phyloP scores from a whole-genome alignment of 2,888 invertebrate species.

The Cinara cedri region DNA sequence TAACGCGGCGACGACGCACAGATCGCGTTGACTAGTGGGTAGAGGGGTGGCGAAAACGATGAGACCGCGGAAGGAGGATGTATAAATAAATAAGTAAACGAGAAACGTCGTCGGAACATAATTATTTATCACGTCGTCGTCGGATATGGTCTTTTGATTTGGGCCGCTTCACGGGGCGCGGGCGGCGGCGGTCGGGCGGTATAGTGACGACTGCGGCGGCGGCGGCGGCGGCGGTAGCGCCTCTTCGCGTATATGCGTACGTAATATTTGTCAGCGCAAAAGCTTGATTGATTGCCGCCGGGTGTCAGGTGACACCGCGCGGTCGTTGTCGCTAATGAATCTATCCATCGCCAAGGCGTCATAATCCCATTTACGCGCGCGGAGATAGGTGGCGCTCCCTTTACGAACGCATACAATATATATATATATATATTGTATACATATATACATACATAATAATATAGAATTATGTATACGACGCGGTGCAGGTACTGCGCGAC shows the following conservation, averaged over 20 bases:
- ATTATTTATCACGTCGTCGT: conserved; percentile 36
- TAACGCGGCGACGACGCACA: neutral
- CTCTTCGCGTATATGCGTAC: neutral
- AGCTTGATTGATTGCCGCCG: conserved; percentile 55
- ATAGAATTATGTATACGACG: neutral
- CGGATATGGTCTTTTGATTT: conserved; percentile 44
- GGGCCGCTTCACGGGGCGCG: conserved; percentile 24
- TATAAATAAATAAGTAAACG: conserved; percentile 12
- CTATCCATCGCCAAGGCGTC: conserved; percentile 53
- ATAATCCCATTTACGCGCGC: conserved; percentile 46
- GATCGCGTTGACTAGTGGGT: neutral
- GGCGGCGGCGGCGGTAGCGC: neutral
- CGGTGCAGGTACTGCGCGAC: neutral
- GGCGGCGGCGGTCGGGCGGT: neutral
- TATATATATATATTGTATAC: neutral
- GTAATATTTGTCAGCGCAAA: conserved; percentile 31
- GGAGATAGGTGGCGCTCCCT: conserved; percentile 2
- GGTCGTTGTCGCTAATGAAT: conserved; percentile 55
- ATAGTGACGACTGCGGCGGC: neutral
- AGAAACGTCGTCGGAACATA: conserved; percentile 25
- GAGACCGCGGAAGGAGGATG: neutral
- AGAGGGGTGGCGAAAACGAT: neutral
- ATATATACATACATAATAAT: conserved; percentile 12
- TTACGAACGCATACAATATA: neutral
- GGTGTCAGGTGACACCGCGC: conserved; percentile 47